Percentiles rank a stretch among this genome's conserved stretches.
Evolutionary conservation across 2,797 vertebrate species (phyloP).

Genomic region (Tapera naevia): DNA sequence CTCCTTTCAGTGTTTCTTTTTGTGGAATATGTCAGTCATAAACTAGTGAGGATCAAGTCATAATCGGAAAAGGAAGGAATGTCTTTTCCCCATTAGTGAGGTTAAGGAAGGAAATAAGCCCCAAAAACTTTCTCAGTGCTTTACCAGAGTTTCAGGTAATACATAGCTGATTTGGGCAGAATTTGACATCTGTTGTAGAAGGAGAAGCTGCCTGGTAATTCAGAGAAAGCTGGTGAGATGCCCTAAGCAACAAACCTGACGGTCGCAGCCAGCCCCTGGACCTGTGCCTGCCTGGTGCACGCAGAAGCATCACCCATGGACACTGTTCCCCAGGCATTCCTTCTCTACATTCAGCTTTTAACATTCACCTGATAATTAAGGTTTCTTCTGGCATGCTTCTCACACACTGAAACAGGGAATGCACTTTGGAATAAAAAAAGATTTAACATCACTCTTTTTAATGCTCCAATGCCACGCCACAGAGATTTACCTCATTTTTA

Average conservation of each 20-base stretch:
- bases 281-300: fast-evolving
- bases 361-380: neutral
- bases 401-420: neutral
- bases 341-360: neutral
- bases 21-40: neutral
- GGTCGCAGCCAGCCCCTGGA: neutral
- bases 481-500: neutral
- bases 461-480: neutral
- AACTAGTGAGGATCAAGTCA: neutral
- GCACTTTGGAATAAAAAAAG: neutral
- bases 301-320: neutral
- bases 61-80: neutral
- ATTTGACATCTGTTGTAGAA: neutral
- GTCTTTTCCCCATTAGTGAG: neutral
- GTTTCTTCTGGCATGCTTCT: neutral
- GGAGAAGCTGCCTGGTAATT: neutral
- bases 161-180: neutral
- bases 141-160: neutral
- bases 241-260: neutral
- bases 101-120: neutral
- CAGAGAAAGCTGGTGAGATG: neutral
- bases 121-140: neutral
- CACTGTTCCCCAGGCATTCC: neutral
- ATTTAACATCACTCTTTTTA: neutral
- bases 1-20: neutral